These are phyloP conservation scores for Phyllopteryx taeniolatus DNA, from an alignment of 2,113 vertebrate genomes.

Conservation along the genomic window DNA sequence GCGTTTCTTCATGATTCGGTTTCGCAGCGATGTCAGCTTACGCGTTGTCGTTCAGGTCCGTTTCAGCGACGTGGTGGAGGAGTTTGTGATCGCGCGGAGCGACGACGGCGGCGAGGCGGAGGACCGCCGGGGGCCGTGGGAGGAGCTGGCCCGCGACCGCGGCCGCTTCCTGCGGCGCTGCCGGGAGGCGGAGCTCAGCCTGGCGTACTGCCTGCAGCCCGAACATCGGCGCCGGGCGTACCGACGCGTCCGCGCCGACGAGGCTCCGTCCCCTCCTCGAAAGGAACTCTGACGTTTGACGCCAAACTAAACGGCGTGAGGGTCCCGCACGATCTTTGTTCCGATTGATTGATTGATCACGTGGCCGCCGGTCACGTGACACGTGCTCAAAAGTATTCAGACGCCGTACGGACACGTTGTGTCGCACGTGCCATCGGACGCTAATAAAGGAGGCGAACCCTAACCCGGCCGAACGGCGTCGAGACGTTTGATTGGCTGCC, in stretches of 20 bases:
- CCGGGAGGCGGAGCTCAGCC: slow-evolving; percentile 84
- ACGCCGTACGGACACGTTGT: not conserved
- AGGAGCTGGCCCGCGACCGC: slow-evolving; percentile 88
- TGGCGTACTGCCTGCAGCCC: slow-evolving; percentile 80
- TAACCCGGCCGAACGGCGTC: not conserved
- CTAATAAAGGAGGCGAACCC: too few relatives aligned
- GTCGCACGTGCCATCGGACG: too few relatives aligned
- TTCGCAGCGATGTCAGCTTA: too few relatives aligned
- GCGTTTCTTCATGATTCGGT: not conserved
- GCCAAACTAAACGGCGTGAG: not conserved
- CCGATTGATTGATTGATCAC: not conserved
- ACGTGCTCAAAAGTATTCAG: not conserved
- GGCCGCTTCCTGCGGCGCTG: slow-evolving; percentile 87
- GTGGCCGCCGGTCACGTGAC: not conserved
- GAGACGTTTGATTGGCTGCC: not conserved
- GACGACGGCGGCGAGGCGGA: slow-evolving; percentile 76
- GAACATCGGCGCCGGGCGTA: slow-evolving; percentile 76
- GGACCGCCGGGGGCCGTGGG: slow-evolving; percentile 90
- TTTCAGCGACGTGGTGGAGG: slow-evolving; percentile 60
- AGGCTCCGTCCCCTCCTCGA: not conserved
- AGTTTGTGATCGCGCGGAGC: slow-evolving; percentile 78
- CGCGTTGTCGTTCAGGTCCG: slow-evolving; percentile 76
- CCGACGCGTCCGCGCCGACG: slow-evolving; percentile 19
- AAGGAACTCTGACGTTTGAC: not conserved
- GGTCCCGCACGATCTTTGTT: not conserved